A percentile compares a stretch with the other conserved stretches of the same genome.
Conservation (phyloP, 2,888 invertebrate species). For the Meteorus colon region DNA sequence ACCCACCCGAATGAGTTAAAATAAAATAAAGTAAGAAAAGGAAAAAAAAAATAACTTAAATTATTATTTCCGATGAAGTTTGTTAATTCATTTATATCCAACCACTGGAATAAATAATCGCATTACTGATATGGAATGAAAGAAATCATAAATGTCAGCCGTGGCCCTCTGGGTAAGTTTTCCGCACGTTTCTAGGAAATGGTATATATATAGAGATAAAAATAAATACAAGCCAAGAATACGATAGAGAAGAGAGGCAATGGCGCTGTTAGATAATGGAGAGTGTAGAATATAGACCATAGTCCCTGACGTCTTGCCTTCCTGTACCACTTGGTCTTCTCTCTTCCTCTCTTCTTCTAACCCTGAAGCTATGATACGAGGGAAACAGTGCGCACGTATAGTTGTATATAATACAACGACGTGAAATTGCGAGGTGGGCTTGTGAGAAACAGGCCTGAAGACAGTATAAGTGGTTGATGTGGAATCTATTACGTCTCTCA, state of each 20-base stretch:
- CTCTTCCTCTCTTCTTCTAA: neutral
- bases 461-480: conserved; percentile 53
- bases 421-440: neutral
- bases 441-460: conserved; percentile 31
- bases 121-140: neutral
- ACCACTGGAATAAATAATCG: neutral
- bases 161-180: conserved; percentile 1
- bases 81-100: too few relatives aligned
- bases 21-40: neutral
- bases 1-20: neutral
- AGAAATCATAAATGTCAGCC: neutral
- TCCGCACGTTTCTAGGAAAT: conserved; percentile 19
- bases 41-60: neutral
- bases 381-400: neutral
- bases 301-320: conserved; percentile 5
- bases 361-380: neutral
- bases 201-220: conserved; percentile 11
- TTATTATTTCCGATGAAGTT: too few relatives aligned
- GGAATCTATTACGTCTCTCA: conserved; percentile 54
- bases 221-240: neutral
- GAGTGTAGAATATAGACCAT: neutral
- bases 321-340: neutral
- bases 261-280: conserved; percentile 23
- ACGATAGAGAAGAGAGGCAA: neutral
- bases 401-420: conserved; percentile 1